Evolutionary conservation across 2,113 vertebrate genomes (phyloP), one percentile per base, ranked within the genome.

Genomic region (Martes martes): DNA sequence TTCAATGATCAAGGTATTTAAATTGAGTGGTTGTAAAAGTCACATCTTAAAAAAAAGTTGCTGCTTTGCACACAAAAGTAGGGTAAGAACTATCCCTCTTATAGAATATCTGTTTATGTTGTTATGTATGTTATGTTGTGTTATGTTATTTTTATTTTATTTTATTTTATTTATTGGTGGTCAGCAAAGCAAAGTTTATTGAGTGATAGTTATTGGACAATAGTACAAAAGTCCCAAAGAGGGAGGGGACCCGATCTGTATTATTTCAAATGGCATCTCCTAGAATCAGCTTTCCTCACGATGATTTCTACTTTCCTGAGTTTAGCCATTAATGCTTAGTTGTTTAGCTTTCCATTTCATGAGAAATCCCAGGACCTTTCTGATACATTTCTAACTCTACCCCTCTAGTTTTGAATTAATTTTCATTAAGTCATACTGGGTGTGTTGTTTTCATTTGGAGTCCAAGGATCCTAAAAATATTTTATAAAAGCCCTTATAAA

Each of bases 371-470:
- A 7, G 11, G 45, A 36, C 18, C 47, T 10, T 94, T 74, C 45
- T 39, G 26, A 52, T 33, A 91, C 7, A 55, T 81, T 74, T 76
- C 26, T 36, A 42, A 45, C 9, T 73, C 6, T 1, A 2, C 31
- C 52, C 3, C 2, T 92, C 33, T 26, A 55, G 2, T 39, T 92
- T 65, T 84, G 7, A 69, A 76, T 93, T 93, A 1, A 45, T 79
- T 91, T 95, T 89, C 39, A 39, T 73, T 94, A 96, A 90, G 4
- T 87, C 57, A 84, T 14, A 47, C 26, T 91, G 91, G 88, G 11
- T 69, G 26, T 65, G 4, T 42, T 73, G 47, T 85, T 89, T 4
- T 87, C n/a, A 69, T 65, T 61, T 92, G 31, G 45, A 88, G 89
- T 67, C 71, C 47, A 85, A 73, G 33, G 16, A 69, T 80, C 45